Percentiles rank a stretch among this genome's conserved stretches.
These are phyloP conservation scores for Silurus meridionalis DNA, from an alignment of 2,113 vertebrate genomes.

Conservation along the genomic window DNA sequence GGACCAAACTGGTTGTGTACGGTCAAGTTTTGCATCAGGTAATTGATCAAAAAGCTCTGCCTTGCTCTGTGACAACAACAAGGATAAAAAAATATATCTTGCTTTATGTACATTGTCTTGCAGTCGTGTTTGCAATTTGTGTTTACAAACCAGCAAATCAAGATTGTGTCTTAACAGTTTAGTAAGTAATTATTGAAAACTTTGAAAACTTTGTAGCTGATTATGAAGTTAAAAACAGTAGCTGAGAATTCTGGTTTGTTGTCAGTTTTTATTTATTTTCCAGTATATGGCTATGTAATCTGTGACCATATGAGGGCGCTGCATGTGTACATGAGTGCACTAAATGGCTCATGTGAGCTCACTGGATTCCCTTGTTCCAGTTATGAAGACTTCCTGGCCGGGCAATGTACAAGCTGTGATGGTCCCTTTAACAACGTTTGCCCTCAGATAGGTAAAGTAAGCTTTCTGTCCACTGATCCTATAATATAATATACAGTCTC, in stretches of 20 bases:
- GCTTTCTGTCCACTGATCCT: neutral
- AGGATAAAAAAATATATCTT: neutral
- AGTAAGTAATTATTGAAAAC: neutral
- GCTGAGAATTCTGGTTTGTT: constrained; percentile 56
- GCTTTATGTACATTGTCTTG: neutral
- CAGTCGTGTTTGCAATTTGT: neutral
- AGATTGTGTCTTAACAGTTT: neutral
- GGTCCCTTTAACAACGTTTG: constrained; percentile 75
- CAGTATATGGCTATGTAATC: constrained; percentile 88
- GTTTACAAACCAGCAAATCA: neutral
- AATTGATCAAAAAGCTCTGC: constrained; percentile 40
- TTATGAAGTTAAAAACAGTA: neutral
- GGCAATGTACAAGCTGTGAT: constrained; percentile 79
- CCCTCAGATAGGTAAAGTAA: constrained; percentile 82
- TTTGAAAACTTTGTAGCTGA: neutral
- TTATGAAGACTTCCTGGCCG: constrained; percentile 81
- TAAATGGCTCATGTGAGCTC: constrained; percentile 77
- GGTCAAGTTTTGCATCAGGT: constrained; percentile 69
- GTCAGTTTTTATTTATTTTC: constrained; percentile 66
- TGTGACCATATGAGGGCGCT: constrained; percentile 97
- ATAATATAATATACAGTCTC: neutral
- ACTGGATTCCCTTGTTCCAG: constrained; percentile 82
- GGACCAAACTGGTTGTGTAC: constrained; percentile 87
- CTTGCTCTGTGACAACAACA: neutral
- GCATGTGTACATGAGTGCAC: constrained; percentile 84